Evolutionary conservation across 2,797 vertebrate species (phyloP).

Genomic region (Diplodus sargus): DNA sequence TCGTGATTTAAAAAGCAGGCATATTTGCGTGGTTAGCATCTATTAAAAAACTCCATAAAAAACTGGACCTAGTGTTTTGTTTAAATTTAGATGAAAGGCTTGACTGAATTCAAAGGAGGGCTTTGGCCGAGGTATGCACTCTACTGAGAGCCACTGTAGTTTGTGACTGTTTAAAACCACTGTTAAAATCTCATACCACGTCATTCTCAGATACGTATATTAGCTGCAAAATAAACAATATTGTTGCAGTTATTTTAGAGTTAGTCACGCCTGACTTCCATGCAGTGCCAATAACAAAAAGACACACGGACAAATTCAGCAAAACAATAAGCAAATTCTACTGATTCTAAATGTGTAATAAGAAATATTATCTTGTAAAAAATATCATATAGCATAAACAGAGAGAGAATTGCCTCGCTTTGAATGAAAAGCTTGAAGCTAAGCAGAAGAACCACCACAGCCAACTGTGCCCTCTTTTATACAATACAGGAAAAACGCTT

Average conservation of each 20-base stretch:
- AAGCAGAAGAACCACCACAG: not conserved
- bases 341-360: not conserved
- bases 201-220: slow-evolving; percentile 2
- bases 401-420: not conserved
- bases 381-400: not conserved
- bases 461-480: not conserved
- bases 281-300: not conserved
- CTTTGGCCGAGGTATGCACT: too few species aligned
- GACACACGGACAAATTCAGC: not conserved
- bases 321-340: not conserved
- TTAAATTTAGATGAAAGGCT: too few species aligned
- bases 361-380: too few species aligned
- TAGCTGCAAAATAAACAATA: not conserved
- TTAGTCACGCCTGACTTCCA: too few species aligned
- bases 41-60: too few species aligned
- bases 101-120: too few species aligned
- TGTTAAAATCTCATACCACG: slow-evolving; percentile 4
- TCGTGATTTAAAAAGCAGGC: too few species aligned
- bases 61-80: too few species aligned
- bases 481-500: not conserved
- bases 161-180: not conserved
- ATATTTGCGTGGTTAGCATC: too few species aligned
- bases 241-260: not conserved
- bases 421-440: slow-evolving; percentile 10
- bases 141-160: too few species aligned